A percentile compares a stretch with the other conserved stretches of the same genome.
phyloP scores from a whole-genome alignment of 2,797 vertebrate genomes.

The Anableps anableps region DNA sequence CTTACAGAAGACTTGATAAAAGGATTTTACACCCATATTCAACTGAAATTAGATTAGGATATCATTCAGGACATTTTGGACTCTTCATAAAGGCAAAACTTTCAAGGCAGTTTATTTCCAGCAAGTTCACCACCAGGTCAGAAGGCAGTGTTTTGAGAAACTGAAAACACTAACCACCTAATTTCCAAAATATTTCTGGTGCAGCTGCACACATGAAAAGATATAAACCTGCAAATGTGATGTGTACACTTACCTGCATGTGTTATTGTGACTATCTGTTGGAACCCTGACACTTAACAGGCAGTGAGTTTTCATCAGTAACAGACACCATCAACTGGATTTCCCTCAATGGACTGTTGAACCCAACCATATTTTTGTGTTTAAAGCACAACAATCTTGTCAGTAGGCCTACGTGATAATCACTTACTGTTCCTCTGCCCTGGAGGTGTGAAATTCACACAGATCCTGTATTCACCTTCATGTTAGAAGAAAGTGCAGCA shows the following conservation, averaged over 20 bases:
- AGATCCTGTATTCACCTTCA: slow-evolving; percentile 33
- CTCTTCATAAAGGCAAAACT: neutral
- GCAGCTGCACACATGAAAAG: neutral
- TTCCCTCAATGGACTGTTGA: neutral
- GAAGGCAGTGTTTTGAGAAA: neutral
- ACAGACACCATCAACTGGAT: neutral
- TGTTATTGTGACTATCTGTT: neutral
- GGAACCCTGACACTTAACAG: neutral
- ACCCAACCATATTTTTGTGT: neutral
- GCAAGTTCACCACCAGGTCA: neutral
- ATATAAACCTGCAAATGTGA: neutral
- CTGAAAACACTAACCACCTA: neutral
- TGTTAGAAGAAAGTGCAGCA: slow-evolving; percentile 18
- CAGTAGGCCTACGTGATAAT: neutral
- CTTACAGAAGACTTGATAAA: neutral
- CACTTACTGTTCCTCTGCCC: neutral
- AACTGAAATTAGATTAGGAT: too few species aligned
- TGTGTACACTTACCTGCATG: neutral
- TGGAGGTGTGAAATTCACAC: slow-evolving; percentile 23
- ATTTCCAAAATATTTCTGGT: neutral
- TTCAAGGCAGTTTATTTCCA: neutral
- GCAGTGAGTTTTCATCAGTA: neutral
- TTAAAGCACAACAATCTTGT: neutral
- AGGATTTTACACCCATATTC: too few species aligned
- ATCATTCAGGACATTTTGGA: neutral